Evolutionary conservation across 2,113 vertebrate species (phyloP).

Genomic region (Camelus bactrianus): DNA sequence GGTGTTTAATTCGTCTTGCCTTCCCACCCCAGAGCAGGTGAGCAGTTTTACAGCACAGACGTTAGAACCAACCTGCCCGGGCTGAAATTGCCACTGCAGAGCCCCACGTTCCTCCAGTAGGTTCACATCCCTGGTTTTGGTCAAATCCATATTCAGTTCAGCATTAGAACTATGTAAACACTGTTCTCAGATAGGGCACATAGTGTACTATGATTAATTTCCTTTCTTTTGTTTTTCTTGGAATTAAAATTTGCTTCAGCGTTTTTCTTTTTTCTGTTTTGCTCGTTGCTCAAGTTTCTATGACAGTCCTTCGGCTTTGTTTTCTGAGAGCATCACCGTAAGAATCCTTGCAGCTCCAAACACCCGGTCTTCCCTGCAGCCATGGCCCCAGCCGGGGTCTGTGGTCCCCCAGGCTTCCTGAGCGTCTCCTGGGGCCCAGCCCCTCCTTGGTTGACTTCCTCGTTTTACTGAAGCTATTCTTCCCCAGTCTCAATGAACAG

Average conservation of each 20-base stretch:
- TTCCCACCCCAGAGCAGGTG: background rate
- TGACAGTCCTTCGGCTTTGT: background rate
- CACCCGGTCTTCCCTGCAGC: background rate
- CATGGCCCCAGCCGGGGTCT: background rate
- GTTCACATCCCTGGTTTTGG: background rate
- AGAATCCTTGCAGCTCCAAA: background rate
- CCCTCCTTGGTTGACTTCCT: background rate
- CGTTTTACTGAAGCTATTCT: background rate
- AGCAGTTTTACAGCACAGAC: background rate
- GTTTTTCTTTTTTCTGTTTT: no score
- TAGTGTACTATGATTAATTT: background rate
- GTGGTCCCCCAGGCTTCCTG: background rate
- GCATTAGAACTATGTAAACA: background rate
- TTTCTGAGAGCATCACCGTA: background rate
- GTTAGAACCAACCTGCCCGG: background rate
- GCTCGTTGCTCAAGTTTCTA: background rate
- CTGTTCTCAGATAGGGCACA: background rate
- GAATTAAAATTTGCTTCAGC: background rate
- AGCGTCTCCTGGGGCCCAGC: background rate
- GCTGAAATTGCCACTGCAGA: background rate
- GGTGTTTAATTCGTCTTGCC: background rate
- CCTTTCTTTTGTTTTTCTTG: conserved; percentile 32
- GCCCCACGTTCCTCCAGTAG: background rate
- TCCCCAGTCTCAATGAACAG: background rate
- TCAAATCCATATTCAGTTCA: background rate